Percentiles rank a stretch among this genome's conserved stretches.
Conservation (phyloP, 2,113 vertebrate species). For the Tenebrosternarchus preto region DNA sequence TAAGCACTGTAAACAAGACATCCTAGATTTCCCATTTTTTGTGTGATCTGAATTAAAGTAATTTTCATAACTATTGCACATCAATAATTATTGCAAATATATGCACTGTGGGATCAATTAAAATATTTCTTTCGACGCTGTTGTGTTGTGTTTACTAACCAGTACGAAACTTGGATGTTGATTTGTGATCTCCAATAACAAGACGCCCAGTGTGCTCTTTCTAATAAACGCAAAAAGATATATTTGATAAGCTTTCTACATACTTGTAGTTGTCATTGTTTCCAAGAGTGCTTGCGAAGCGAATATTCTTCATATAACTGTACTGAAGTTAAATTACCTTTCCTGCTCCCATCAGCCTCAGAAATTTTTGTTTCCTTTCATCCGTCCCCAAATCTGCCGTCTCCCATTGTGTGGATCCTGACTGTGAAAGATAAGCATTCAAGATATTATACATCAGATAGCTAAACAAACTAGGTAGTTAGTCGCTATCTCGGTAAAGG, state of each 20-base stretch:
- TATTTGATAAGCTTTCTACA: not conserved
- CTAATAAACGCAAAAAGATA: slow-evolving; percentile 54
- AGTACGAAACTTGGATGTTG: slow-evolving; percentile 72
- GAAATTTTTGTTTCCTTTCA: slow-evolving; percentile 77
- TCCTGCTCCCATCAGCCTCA: slow-evolving; percentile 75
- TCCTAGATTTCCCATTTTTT: too few species aligned
- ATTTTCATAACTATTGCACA: too few species aligned
- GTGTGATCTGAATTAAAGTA: too few species aligned
- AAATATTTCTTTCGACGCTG: not conserved
- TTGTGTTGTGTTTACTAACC: slow-evolving; percentile 62
- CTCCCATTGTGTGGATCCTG: slow-evolving; percentile 84
- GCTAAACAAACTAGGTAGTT: slow-evolving; percentile 2
- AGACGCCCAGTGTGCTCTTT: slow-evolving; percentile 76
- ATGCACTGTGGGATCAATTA: too few species aligned
- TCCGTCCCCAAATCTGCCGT: slow-evolving; percentile 84
- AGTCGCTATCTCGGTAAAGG: not conserved
- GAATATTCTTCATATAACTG: not conserved
- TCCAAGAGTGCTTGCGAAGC: not conserved
- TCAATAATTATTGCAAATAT: too few species aligned
- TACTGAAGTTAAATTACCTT: slow-evolving; percentile 63
- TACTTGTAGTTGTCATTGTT: too few species aligned
- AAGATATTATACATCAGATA: not conserved
- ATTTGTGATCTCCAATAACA: slow-evolving; percentile 77
- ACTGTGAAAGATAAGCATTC: slow-evolving; percentile 54
- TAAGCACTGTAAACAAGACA: too few species aligned